phyloP scores from a whole-genome alignment of 2,797 vertebrate genomes.

The Pseudocheirus occidentalis region DNA sequence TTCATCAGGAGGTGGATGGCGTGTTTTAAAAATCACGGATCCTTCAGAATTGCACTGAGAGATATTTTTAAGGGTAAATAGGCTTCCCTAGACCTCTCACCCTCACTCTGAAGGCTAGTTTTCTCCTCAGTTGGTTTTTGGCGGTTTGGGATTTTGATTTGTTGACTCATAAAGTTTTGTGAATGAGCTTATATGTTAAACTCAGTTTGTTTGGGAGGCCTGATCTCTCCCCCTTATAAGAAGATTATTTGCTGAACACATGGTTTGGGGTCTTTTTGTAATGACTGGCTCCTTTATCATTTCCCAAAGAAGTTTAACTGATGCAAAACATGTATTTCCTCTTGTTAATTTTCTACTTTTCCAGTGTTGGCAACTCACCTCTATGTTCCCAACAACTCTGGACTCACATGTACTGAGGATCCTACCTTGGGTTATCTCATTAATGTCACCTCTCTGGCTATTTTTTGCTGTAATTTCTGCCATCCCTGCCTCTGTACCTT shows the following conservation, averaged over 20 bases:
- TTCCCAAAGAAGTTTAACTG: neutral
- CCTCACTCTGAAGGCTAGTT: neutral
- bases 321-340: neutral
- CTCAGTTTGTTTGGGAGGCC: neutral
- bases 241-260: neutral
- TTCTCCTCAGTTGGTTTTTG: neutral
- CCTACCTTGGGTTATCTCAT: neutral
- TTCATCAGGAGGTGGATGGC: neutral
- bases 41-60: neutral
- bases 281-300: neutral
- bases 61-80: neutral
- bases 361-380: neutral
- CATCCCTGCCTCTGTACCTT: neutral
- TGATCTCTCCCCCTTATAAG: neutral
- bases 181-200: neutral
- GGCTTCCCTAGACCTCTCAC: neutral
- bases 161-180: neutral
- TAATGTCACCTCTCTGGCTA: neutral
- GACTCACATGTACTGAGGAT: neutral
- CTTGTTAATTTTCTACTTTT: neutral
- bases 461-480: neutral
- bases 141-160: neutral
- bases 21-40: neutral
- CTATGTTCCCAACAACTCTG: neutral
- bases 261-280: neutral